Evolutionary conservation across 37 sponge, comb jelly and placozoan species (phyloP), one percentile per base, ranked within the genome.

Genomic region (Bolinopsis microptera): DNA sequence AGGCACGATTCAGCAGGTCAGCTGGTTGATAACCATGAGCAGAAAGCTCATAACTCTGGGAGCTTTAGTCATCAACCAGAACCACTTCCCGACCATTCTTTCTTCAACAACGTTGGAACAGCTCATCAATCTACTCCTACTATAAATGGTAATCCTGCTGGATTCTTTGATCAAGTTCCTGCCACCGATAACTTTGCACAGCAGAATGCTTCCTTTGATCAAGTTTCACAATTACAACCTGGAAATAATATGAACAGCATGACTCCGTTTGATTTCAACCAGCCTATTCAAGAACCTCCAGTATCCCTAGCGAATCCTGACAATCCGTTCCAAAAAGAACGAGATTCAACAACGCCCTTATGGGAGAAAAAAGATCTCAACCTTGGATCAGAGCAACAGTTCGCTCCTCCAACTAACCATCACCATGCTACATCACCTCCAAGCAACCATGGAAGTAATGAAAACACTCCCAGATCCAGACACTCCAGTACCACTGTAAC

Each of bases 281-380:
- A 13, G 13, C 13, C 61, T 18, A 48, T 18, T 13, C 61, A 48
- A 48, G 61, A 48, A 13, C 61, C 61, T 18, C 61, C 61, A 48
- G 13, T 13, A 5, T 48, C 61, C 13, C 61, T 77, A 32, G 80
- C 80, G 1, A 34, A 77, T 77, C 80, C 80, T 77, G 80, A 77
- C 31, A 86, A 86, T 34, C 61, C 37, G 31, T 86, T 33, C 35
- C 90, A 86, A 26, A 41, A 41, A n/a, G 90, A 41, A 23, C 41
- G 61, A 34, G 90, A 86, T 86, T 41, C 41, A 35, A 86, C 41
- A 26, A 86, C 90, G n/a, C 90, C 90, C n/a, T 48, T 86, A 9
- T 86, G 90, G 90, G 90, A 86, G 90, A 86, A 86, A 27, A 41
- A n/a, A 9, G 61, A 86, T 40, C 22, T 86, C 30, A 38, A 86